These are phyloP conservation scores for Himalopsyche anomala DNA, from an alignment of 2,888 invertebrate genomes.

Conservation along the genomic window DNA sequence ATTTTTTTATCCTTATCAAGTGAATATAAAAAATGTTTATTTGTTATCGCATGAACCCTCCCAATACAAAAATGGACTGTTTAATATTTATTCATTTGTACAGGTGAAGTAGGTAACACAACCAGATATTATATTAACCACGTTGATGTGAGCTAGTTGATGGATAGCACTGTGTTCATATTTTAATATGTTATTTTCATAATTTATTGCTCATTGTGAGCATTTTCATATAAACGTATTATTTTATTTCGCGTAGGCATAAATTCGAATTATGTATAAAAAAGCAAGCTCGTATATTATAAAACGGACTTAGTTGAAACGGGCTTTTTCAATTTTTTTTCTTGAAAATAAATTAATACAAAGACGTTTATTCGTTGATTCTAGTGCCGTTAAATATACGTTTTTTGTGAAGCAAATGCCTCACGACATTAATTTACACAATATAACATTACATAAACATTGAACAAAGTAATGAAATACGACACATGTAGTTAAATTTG, in stretches of 20 bases:
- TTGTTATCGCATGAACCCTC: neutral
- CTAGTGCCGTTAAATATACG: too few relatives aligned
- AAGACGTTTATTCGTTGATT: too few relatives aligned
- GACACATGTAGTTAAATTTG: too few relatives aligned
- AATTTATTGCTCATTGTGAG: constrained; percentile 61
- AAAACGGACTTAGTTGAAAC: too few relatives aligned
- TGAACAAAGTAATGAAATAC: too few relatives aligned
- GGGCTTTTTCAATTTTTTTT: too few relatives aligned
- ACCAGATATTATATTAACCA: constrained; percentile 24
- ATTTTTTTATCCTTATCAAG: too few relatives aligned
- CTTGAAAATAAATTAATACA: too few relatives aligned
- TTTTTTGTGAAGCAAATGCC: too few relatives aligned
- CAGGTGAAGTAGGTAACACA: constrained; percentile 23
- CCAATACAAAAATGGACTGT: neutral
- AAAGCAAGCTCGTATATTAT: neutral
- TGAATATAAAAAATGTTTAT: neutral
- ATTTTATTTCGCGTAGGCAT: constrained; percentile 46
- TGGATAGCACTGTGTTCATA: constrained; percentile 36
- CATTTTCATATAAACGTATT: constrained; percentile 39
- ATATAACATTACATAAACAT: too few relatives aligned
- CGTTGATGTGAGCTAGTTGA: constrained; percentile 44
- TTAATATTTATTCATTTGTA: constrained; percentile 35
- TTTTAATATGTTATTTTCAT: constrained; percentile 52
- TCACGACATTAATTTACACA: too few relatives aligned
- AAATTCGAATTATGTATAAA: constrained; percentile 38